Evolutionary conservation across 1,140 invertebrate species (phyloP).

Genomic region (Notospermus geniculatus): DNA sequence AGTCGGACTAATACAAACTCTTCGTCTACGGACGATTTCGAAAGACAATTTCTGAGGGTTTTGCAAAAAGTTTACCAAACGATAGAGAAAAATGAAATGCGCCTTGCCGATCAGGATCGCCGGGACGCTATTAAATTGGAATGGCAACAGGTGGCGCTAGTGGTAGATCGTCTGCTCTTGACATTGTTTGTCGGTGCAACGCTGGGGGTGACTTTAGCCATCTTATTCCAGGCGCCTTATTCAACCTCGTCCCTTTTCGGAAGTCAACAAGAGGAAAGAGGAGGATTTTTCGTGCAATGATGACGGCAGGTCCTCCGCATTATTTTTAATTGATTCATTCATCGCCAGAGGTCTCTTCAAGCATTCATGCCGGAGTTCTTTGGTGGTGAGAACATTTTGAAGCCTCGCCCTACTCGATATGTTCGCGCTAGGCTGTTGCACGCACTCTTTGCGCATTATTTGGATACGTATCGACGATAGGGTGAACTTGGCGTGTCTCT

Average conservation of each 20-base stretch:
- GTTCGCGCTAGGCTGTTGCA: no score
- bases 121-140: constrained; percentile 68
- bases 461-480: no score
- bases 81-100: constrained; percentile 70
- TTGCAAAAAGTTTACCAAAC: constrained; percentile 68
- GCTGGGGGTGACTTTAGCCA: constrained; percentile 39
- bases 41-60: constrained; percentile 64
- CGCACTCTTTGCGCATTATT: no score
- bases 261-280: no score
- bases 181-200: constrained; percentile 68
- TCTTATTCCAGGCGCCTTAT: constrained; percentile 44
- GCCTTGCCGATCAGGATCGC: constrained; percentile 67
- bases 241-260: neutral
- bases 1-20: constrained; percentile 6
- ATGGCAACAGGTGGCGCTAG: constrained; percentile 78
- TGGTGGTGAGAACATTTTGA: no score
- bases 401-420: no score
- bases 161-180: constrained; percentile 67
- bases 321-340: no score
- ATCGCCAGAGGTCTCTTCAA: no score
- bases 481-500: no score
- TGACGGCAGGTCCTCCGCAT: no score
- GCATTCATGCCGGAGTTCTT: no score
- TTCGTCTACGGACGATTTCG: constrained; percentile 56
- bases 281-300: no score